These are phyloP conservation scores for Catagonus wagneri DNA, from an alignment of 2,113 vertebrate genomes.

Conservation along the genomic window DNA sequence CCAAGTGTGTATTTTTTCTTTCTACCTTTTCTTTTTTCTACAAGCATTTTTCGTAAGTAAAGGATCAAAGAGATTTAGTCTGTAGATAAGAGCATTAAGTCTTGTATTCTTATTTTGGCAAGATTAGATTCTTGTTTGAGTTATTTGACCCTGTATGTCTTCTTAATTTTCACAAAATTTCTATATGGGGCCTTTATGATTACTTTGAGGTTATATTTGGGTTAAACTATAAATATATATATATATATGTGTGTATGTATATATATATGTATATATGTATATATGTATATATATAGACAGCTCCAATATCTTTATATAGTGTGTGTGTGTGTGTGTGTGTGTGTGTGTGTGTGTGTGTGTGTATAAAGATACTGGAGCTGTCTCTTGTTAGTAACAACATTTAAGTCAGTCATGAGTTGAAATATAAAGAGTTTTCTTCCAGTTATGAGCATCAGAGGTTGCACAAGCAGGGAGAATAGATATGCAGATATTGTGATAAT, in stretches of 20 bases:
- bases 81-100: conserved; percentile 27
- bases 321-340: too few species aligned
- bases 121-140: neutral
- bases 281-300: too few species aligned
- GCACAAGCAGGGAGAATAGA: neutral
- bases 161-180: neutral
- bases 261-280: too few species aligned
- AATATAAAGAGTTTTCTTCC: neutral
- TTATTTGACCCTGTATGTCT: neutral
- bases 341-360: too few species aligned
- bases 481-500: neutral
- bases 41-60: conserved; percentile 25
- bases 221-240: too few species aligned
- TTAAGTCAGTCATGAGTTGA: neutral
- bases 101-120: neutral
- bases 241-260: too few species aligned
- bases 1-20: neutral
- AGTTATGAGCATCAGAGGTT: neutral
- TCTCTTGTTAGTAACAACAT: neutral
- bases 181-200: neutral
- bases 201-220: neutral
- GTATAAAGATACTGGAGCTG: too few species aligned
- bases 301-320: too few species aligned
- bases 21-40: neutral
- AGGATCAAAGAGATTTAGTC: conserved; percentile 24